Percentiles rank a stretch among this genome's conserved stretches.
Conservation (phyloP, 1,140 invertebrate species). For the Drosophila kurseongensis region DNA sequence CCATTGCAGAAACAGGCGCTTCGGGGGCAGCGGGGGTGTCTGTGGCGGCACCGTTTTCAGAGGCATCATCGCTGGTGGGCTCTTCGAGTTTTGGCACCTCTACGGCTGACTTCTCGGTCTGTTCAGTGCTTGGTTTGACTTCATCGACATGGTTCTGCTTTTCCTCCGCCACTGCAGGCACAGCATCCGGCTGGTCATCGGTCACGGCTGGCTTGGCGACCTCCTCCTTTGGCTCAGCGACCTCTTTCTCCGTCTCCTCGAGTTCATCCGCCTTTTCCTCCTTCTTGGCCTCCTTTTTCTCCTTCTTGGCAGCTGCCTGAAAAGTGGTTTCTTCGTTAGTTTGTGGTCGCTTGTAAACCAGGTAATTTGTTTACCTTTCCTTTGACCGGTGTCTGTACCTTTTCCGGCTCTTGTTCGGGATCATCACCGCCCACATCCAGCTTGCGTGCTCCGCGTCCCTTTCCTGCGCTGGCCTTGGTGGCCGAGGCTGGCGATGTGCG, state of each 20-base stretch:
- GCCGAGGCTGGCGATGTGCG: constrained; percentile 64
- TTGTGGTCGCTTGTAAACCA: not conserved
- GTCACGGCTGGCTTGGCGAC: constrained; percentile 20
- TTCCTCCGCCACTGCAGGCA: constrained; percentile 23
- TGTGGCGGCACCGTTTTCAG: constrained; percentile 28
- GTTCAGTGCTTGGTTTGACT: constrained; percentile 40
- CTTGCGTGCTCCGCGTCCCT: constrained; percentile 76
- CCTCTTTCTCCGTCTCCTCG: constrained; percentile 18
- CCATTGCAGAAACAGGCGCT: constrained; percentile 47
- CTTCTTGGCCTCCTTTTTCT: constrained; percentile 53
- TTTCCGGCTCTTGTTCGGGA: constrained; percentile 44
- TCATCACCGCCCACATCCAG: constrained; percentile 60
- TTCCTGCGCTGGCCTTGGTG: constrained; percentile 51
- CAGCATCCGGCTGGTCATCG: constrained; percentile 59
- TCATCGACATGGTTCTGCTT: constrained; percentile 64
- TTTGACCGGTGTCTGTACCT: constrained; percentile 42
- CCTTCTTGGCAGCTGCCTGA: constrained; percentile 52
- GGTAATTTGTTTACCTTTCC: constrained; percentile 41
- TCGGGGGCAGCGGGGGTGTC: constrained; percentile 27
- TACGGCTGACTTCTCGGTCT: constrained; percentile 25
- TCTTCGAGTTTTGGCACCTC: constrained; percentile 36
- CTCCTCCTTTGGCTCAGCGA: constrained; percentile 21
- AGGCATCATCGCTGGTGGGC: constrained; percentile 20
- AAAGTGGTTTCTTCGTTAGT: constrained; percentile 8
- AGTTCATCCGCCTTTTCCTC: constrained; percentile 29